Conservation (phyloP, 1,140 invertebrate species). For the Apolygus lucorum region DNA sequence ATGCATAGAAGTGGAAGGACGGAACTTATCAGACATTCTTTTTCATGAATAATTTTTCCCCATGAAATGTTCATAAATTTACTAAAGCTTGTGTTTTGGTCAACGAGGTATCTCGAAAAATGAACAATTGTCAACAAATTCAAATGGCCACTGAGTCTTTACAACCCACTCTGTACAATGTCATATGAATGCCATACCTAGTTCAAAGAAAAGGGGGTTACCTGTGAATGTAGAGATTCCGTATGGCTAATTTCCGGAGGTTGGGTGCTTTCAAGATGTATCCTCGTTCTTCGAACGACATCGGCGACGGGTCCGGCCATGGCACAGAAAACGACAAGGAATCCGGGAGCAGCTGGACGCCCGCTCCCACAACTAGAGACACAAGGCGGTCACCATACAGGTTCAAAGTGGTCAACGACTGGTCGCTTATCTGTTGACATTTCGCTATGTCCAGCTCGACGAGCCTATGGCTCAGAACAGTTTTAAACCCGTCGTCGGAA, state of each 20-base stretch:
- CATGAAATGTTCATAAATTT: no score
- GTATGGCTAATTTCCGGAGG: conserved; percentile 52
- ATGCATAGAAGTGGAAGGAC: no score
- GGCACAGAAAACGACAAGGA: conserved; percentile 18
- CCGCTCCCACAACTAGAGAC: conserved; percentile 39
- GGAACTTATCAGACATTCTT: no score
- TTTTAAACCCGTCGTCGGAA: conserved; percentile 55
- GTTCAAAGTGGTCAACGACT: conserved; percentile 51
- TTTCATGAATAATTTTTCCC: no score
- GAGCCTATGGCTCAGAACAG: conserved; percentile 59
- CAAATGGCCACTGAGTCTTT: no score
- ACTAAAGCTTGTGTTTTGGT: no score
- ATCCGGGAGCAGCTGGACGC: conserved; percentile 30
- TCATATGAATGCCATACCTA: no score
- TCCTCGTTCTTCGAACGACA: conserved; percentile 38
- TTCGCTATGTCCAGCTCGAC: conserved; percentile 62
- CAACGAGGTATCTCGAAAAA: no score
- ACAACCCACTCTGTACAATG: no score
- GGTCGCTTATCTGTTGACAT: conserved; percentile 54
- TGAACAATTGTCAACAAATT: no score
- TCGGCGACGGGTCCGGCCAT: background rate
- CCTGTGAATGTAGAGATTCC: conserved; percentile 42
- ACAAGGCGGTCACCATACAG: conserved; percentile 37
- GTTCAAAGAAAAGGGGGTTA: no score
- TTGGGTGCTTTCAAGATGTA: conserved; percentile 55